Percentiles rank a stretch among this genome's conserved stretches.
Evolutionary conservation across 2,888 invertebrate species (phyloP).

Genomic region (Troides aeacus): DNA sequence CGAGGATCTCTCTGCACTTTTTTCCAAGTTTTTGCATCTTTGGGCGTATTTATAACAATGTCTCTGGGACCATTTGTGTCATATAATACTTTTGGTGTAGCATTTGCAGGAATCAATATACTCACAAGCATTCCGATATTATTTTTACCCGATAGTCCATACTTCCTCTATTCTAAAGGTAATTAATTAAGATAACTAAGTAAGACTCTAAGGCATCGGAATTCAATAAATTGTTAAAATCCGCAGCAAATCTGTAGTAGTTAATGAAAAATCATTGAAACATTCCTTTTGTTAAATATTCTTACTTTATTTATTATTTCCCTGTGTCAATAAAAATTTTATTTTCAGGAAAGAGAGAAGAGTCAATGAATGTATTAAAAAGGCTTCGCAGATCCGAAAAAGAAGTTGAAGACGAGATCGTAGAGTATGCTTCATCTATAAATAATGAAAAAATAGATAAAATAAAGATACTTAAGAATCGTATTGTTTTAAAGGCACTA

Average conservation of each 20-base stretch:
- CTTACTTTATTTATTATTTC: background rate
- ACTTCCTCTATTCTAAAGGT: background rate
- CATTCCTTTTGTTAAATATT: background rate
- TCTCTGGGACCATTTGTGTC: background rate
- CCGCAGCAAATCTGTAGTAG: no score
- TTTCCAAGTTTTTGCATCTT: background rate
- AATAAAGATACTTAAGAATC: constrained; percentile 37
- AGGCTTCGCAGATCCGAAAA: constrained; percentile 49
- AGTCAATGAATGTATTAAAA: constrained; percentile 45
- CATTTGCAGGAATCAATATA: background rate
- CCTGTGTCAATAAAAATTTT: background rate
- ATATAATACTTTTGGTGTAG: background rate
- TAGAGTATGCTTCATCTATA: constrained; percentile 43
- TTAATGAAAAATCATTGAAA: background rate
- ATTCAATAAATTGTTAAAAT: background rate
- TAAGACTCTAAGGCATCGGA: background rate
- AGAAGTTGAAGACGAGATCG: constrained; percentile 48
- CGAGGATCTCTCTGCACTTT: background rate
- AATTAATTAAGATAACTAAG: constrained; percentile 29
- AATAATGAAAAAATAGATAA: constrained; percentile 28
- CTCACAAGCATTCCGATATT: background rate
- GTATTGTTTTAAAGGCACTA: constrained; percentile 38
- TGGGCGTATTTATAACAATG: background rate
- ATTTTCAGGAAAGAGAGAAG: constrained; percentile 43
- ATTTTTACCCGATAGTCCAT: background rate